phyloP scores from a whole-genome alignment of 2,113 vertebrate species.

The Heterotis niloticus region DNA sequence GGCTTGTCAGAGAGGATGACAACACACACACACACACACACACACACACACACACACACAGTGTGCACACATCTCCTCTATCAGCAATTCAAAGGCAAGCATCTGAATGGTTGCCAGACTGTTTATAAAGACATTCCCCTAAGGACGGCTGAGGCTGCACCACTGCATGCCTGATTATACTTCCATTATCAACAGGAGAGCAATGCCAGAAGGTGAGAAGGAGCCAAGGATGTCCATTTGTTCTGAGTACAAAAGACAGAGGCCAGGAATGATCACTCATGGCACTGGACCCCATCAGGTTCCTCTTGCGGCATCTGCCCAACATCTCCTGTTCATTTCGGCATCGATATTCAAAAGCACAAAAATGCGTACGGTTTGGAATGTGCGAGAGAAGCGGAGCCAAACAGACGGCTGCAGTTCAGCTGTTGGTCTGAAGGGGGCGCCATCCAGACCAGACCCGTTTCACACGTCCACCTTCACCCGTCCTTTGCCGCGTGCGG shows the following conservation, averaged over 20 bases:
- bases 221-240: slow-evolving; percentile 13
- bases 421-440: neutral
- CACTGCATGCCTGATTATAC: slow-evolving; percentile 25
- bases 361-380: neutral
- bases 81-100: neutral
- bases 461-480: neutral
- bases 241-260: slow-evolving; percentile 17
- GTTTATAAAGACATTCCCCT: slow-evolving; percentile 17
- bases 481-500: slow-evolving; percentile 4
- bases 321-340: neutral
- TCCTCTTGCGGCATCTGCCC: too few species aligned
- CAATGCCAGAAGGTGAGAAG: slow-evolving; percentile 33
- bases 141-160: neutral
- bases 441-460: neutral
- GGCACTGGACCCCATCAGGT: too few species aligned
- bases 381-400: neutral
- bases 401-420: neutral
- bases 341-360: neutral
- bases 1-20: too few species aligned
- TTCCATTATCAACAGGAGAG: slow-evolving; percentile 39
- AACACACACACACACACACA: neutral
- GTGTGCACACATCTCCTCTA: neutral
- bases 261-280: neutral
- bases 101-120: neutral
- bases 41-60: neutral